Percentiles rank a stretch among this genome's conserved stretches.
phyloP scores from a whole-genome alignment of 1,140 invertebrate species.

The Acarapis woodi region DNA sequence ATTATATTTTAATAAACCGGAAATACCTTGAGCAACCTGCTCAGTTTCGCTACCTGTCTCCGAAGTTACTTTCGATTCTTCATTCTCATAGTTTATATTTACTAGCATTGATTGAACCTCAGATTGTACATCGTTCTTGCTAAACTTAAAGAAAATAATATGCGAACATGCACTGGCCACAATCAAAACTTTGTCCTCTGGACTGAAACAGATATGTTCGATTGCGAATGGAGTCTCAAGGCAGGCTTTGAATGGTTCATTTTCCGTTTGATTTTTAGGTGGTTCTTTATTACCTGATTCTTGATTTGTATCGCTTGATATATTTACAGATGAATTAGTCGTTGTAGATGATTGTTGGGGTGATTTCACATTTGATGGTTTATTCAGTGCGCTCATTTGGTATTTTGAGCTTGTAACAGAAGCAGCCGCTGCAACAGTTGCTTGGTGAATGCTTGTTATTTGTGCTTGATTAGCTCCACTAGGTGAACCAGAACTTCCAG shows the following conservation, averaged over 20 bases:
- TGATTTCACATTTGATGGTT: not conserved
- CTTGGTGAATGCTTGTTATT: no score
- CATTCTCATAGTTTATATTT: conserved; percentile 19
- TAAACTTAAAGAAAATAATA: conserved; percentile 79
- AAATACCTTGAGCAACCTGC: conserved; percentile 1
- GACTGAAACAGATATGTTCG: conserved; percentile 62
- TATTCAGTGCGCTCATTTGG: not conserved
- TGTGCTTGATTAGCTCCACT: no score
- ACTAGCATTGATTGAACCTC: conserved; percentile 43
- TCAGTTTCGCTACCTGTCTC: conserved; percentile 14
- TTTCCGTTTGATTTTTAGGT: not conserved
- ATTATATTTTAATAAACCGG: not conserved
- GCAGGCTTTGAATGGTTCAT: not conserved
- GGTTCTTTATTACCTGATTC: not conserved
- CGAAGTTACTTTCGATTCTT: conserved; percentile 40
- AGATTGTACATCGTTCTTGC: conserved; percentile 50
- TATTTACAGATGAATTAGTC: not conserved
- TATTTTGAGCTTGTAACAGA: not conserved
- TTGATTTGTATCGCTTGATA: not conserved
- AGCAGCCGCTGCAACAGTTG: no score
- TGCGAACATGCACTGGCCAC: conserved; percentile 68
- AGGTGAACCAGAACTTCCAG: no score
- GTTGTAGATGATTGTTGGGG: not conserved
- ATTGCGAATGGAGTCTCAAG: conserved; percentile 68
- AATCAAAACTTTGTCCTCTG: conserved; percentile 61